Evolutionary conservation across 2,888 invertebrate genomes (phyloP).

Genomic region (Alsophila aescularia): DNA sequence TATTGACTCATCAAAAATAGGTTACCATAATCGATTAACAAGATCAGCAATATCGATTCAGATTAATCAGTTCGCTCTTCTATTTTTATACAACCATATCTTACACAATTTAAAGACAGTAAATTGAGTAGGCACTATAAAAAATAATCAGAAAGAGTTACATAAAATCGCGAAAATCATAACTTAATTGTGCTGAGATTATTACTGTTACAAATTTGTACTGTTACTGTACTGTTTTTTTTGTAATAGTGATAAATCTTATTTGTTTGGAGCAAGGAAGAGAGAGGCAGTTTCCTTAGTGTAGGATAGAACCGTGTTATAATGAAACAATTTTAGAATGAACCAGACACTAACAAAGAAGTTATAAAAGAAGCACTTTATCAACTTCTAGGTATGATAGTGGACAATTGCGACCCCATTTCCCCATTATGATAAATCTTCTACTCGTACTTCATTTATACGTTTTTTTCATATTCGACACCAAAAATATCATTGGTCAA

Average conservation of each 20-base stretch:
- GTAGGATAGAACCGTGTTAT: too few species aligned
- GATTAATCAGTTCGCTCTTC: constrained; percentile 2
- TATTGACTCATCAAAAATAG: constrained; percentile 6
- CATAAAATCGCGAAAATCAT: constrained; percentile 18
- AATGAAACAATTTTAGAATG: too few species aligned
- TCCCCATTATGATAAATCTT: not conserved
- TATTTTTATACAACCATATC: constrained; percentile 2
- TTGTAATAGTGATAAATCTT: not conserved
- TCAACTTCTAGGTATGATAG: too few species aligned
- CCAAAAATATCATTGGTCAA: not conserved
- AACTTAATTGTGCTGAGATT: constrained; percentile 11
- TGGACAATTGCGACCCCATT: too few species aligned
- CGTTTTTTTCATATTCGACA: not conserved
- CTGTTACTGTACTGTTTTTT: not conserved
- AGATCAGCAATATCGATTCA: constrained; percentile 13
- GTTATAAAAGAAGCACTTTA: too few species aligned
- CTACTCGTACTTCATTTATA: not conserved
- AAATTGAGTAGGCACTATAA: not conserved
- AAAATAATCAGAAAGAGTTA: constrained; percentile 9
- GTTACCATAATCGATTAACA: constrained; percentile 18
- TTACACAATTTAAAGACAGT: constrained; percentile 4
- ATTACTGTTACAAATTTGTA: not conserved
- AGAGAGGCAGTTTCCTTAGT: too few species aligned
- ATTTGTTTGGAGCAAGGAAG: not conserved
- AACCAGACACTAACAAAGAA: too few species aligned